These are phyloP conservation scores for Blastobasis adustella DNA, from an alignment of 2,888 invertebrate species.

Conservation along the genomic window DNA sequence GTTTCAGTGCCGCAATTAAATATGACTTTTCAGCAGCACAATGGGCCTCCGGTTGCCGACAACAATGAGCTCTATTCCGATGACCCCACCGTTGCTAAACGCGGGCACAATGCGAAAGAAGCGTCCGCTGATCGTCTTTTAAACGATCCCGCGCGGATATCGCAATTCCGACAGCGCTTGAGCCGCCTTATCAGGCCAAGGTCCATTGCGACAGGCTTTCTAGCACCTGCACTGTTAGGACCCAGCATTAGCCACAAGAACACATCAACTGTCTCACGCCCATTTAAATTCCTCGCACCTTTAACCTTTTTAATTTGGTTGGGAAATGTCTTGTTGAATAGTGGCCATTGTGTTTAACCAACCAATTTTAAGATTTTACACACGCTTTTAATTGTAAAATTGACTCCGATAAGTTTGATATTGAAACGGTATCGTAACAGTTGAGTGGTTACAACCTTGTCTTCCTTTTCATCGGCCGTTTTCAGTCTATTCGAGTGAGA, in stretches of 20 bases:
- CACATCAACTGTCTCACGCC: constrained; percentile 32
- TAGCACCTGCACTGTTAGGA: constrained; percentile 55
- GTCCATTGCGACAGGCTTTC: constrained; percentile 66
- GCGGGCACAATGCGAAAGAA: constrained; percentile 54
- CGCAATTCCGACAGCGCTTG: constrained; percentile 59
- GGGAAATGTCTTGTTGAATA: constrained; percentile 32
- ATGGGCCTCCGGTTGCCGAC: constrained; percentile 42
- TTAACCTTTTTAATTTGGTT: constrained; percentile 58
- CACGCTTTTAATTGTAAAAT: constrained; percentile 2
- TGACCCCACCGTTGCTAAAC: constrained; percentile 61
- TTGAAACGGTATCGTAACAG: constrained; percentile 49
- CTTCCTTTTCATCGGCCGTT: constrained; percentile 44
- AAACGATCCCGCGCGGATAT: constrained; percentile 62
- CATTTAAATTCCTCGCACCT: constrained; percentile 61
- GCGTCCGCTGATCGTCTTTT: constrained; percentile 66
- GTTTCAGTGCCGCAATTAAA: constrained; percentile 45
- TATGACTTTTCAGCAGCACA: constrained; percentile 57
- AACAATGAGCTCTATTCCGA: constrained; percentile 49
- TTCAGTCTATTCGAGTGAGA: constrained; percentile 49
- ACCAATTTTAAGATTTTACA: neutral
- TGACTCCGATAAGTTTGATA: constrained; percentile 26
- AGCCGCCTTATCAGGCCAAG: constrained; percentile 61
- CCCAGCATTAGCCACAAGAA: constrained; percentile 40
- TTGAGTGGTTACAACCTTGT: constrained; percentile 54
- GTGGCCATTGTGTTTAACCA: constrained; percentile 31